Evolutionary conservation across 2,113 vertebrate genomes (phyloP), one percentile per base, ranked within the genome.

Genomic region (Eretmochelys imbricata): DNA sequence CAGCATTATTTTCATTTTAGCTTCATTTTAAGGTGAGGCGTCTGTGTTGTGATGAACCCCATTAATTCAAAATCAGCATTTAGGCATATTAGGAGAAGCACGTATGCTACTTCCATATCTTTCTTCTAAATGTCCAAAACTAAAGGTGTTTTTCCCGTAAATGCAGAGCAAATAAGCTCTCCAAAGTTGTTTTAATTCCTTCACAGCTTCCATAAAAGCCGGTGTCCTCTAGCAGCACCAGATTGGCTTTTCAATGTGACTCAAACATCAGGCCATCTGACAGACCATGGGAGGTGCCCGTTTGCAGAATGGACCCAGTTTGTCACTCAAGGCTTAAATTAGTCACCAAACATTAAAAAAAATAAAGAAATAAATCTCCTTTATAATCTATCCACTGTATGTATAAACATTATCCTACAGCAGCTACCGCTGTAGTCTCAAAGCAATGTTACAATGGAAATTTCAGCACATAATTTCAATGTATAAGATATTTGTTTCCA

Each of bases 11-110:
- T 95, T 95, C 83, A 97, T 95, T 93, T 90, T 46, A 94, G 53
- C 19, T 96, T 90, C 62, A 93, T 79, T 17, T 13, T 14, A 82
- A 89, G 13, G 1, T 87, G 35, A 76, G 92, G 38, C 87, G 42
- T 86, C 80, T 85, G 50, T 76, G 81, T 10, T 88, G 42, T 75
- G 94, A 96, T 42, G 82, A 96, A 89, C 13, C 31, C 42, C 55
- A 84, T 88, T 93, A 96, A 95, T 94, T 87, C 85, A 91, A 91
- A 97, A 91, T 48, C 42, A 91, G 80, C 84, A 95, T 85, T 93
- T 91, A 19, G 10, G 80, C 55, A 84, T 80, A 88, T 50, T 51
- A 95, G 57, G 76, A 95, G 20, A 49, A 91, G n/a, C 42, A 83
- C 6, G 24, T 92, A 27, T 31, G 82, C 54, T 81, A 85, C 19